phyloP scores from a whole-genome alignment of 2,797 vertebrate genomes.

The Rhinophrynus dorsalis region DNA sequence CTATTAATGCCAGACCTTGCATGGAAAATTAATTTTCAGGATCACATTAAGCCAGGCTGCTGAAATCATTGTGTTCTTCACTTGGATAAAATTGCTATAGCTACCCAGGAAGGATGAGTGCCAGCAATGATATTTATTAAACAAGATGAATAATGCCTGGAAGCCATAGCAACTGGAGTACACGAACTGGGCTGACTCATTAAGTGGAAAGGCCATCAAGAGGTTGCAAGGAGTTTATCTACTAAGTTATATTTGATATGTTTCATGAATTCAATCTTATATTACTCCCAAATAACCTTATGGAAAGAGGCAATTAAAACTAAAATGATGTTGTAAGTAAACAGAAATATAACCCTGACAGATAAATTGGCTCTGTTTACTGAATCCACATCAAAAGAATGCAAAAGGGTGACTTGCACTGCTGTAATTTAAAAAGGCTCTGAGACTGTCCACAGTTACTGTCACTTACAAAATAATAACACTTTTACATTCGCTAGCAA shows the following conservation, averaged over 20 bases:
- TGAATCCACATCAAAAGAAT: no score
- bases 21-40: constrained; percentile 72
- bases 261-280: constrained; percentile 46
- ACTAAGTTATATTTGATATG: constrained; percentile 47
- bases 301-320: constrained; percentile 49
- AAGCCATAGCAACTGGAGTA: constrained; percentile 61
- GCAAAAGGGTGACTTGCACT: no score
- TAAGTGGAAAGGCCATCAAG: constrained; percentile 53
- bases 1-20: constrained; percentile 61
- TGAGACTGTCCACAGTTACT: no score
- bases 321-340: neutral
- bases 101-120: constrained; percentile 63
- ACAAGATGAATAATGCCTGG: constrained; percentile 65
- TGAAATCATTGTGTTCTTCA: constrained; percentile 62
- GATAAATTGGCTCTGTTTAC: no score
- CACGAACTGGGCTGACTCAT: constrained; percentile 46
- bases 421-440: no score
- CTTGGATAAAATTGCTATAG: constrained; percentile 62
- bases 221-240: constrained; percentile 59
- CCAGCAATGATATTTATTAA: constrained; percentile 70
- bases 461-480: no score
- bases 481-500: no score
- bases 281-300: constrained; percentile 35
- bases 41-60: constrained; percentile 64
- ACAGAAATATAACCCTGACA: neutral